These are phyloP conservation scores for Vulpes ferrilata DNA, from an alignment of 2,113 vertebrate genomes.

Conservation along the genomic window DNA sequence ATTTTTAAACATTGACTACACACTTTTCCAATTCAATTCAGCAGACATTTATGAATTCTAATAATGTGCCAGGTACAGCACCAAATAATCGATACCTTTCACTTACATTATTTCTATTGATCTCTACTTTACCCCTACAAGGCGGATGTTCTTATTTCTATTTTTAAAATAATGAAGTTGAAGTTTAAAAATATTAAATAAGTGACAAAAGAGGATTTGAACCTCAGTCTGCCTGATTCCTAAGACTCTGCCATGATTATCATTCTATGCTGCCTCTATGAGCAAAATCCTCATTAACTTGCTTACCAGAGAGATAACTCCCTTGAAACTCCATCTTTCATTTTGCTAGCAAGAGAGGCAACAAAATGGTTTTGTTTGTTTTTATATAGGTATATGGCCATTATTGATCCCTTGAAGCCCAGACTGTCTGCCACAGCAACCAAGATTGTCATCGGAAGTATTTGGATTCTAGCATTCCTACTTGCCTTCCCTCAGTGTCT, in stretches of 20 bases:
- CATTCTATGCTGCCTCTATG: not conserved
- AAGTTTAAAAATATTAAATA: not conserved
- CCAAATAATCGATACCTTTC: not conserved
- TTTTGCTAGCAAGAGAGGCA: not conserved
- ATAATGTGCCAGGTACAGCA: not conserved
- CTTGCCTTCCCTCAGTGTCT: slow-evolving; percentile 97
- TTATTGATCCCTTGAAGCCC: slow-evolving; percentile 97
- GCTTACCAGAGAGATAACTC: not conserved
- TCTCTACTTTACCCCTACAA: not conserved
- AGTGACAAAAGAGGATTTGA: not conserved
- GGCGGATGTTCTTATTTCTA: not conserved
- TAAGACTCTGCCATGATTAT: not conserved
- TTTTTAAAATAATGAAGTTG: slow-evolving; percentile 50
- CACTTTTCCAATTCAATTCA: not conserved
- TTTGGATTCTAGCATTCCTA: slow-evolving; percentile 96
- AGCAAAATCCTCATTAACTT: not conserved
- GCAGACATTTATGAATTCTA: not conserved
- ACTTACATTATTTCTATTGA: slow-evolving; percentile 42
- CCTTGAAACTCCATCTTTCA: not conserved
- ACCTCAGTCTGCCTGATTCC: not conserved
- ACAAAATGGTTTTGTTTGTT: slow-evolving; percentile 52
- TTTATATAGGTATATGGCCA: slow-evolving; percentile 95
- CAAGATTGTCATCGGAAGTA: slow-evolving; percentile 94
- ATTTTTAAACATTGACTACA: not conserved
- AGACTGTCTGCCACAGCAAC: slow-evolving; percentile 96